Evolutionary conservation across 2,888 invertebrate genomes (phyloP), one percentile per base, ranked within the genome.

Genomic region (Escarpia spicata): DNA sequence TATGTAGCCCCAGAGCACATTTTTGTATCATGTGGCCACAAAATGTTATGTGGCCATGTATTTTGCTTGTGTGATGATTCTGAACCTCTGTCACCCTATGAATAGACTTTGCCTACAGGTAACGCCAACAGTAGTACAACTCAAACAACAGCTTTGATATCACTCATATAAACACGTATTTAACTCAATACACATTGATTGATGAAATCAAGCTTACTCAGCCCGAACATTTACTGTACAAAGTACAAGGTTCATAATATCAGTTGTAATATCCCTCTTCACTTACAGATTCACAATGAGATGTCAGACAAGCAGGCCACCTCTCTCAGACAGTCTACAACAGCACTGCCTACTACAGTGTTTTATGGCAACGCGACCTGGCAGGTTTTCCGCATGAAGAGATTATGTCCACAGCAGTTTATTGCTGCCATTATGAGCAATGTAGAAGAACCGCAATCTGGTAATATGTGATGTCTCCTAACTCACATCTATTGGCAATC

Each of bases 401-500:
- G 52, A 52, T 52, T 52, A 52, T 52, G 52, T 52, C 52, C 52
- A 4, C 10, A 52, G 52, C 75, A 75, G 75, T 75, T 75, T 75
- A 75, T 75, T 75, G 19, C 75, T 15, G 75, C 75, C 75, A 75
- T 75, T 75, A 75, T 75, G 26, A 75, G 75, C n/a, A 15, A 75
- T 26, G 26, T 75, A 26, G 26, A 19, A 26, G 75, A 75, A 75
- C 75, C 15, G 75, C 75, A 26, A 75, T 75, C 75, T 26, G n/a
- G 26, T n/a, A n/a, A 75, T 75, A 26, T 26, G 75, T 26, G 75
- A n/a, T 19, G 6, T 26, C 75, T 75, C 75, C 75, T 75, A 19
- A 75, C 75, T 75, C 75, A 75, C 52, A 75, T 75, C 75, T 75
- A 75, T 75, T 26, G 75, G 19, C 75, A 75, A 75, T 75, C 75